Base-by-base conservation (phyloP, 2,797 vertebrate species). In the Bucorvus abyssinicus region DNA sequence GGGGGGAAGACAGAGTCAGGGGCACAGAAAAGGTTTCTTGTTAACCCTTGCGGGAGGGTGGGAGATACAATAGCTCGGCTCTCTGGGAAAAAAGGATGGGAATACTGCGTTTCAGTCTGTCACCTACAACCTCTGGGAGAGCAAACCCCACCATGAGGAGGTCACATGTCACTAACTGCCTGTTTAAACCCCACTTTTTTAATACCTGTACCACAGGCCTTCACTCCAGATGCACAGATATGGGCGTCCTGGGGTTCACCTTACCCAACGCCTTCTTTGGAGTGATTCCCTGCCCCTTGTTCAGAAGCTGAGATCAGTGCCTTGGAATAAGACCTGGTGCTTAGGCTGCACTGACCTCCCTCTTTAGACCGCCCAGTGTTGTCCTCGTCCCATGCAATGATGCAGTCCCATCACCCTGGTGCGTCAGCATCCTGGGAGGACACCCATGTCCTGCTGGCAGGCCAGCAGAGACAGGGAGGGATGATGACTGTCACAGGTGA, bases 41-140 rank as follows among this genome's bases (percentile, higher is more conserved):
- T 97, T 97, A 97, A 97, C 96, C 90, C 93, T 93, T 96, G 76
- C 26, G 1, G 56, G 61, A 89, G 44, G 64, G 52, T 95, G 82
- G 76, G 65, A 56, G 95, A 71, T 24, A 23, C 0, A 7, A 65
- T 75, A 70, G n/a, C 47, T 69, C 7, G 10, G 8, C 15, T 70
- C 29, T 38, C 86, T 64, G 64, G 70, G 74, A 34, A 81, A 36
- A 88, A 86, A 49, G 14, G 2, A 70, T 65, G 63, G 79, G 76
- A 89, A 83, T 40, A 7, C 7, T 23, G 34, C 36, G 69, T 92
- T 90, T 81, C 27, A 8, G 0, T 70, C 42, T 65, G 42, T 60
- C 4, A 29, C 36, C 67, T 80, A 47, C 44, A 32, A 38, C 42
- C 27, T 65, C 64, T 42, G 59, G 18, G 67, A 53, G 27, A 79